These are phyloP conservation scores for Drosophila subobscura DNA, from an alignment of 1,140 invertebrate species.

Conservation along the genomic window DNA sequence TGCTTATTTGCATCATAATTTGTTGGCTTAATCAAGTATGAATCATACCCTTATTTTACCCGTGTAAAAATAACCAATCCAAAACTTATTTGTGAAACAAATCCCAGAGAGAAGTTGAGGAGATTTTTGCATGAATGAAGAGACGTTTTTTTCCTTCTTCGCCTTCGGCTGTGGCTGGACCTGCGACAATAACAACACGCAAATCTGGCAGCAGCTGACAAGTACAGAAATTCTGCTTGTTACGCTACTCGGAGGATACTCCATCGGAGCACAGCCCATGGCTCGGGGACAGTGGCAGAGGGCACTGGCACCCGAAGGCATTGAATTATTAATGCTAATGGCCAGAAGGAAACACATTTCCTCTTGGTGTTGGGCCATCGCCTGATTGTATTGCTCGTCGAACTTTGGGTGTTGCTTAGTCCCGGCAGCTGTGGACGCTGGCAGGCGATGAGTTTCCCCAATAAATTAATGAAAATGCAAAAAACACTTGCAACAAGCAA, in stretches of 20 bases:
- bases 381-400: slow-evolving; percentile 64
- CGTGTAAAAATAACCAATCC: not conserved
- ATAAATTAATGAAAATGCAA: slow-evolving; percentile 72
- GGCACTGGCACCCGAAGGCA: slow-evolving; percentile 31
- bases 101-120: slow-evolving; percentile 45
- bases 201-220: slow-evolving; percentile 73
- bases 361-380: slow-evolving; percentile 55
- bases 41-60: not conserved
- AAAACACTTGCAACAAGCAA: slow-evolving; percentile 46
- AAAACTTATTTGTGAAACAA: slow-evolving; percentile 74
- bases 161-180: slow-evolving; percentile 13
- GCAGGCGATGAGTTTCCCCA: slow-evolving; percentile 56
- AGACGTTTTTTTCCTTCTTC: slow-evolving; percentile 34
- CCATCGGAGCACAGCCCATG: slow-evolving; percentile 21
- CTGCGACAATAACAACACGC: slow-evolving; percentile 70
- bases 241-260: slow-evolving; percentile 40
- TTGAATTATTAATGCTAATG: slow-evolving; percentile 81
- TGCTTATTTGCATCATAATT: too few relatives aligned
- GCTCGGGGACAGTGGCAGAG: too few relatives aligned
- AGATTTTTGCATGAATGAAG: not conserved
- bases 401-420: slow-evolving; percentile 40
- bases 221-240: slow-evolving; percentile 61
- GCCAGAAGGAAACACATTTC: slow-evolving; percentile 65
- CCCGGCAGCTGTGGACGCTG: slow-evolving; percentile 25
- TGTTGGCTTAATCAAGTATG: too few relatives aligned